Evolutionary conservation across 2,797 vertebrate genomes (phyloP).

Genomic region (Argya squamiceps): DNA sequence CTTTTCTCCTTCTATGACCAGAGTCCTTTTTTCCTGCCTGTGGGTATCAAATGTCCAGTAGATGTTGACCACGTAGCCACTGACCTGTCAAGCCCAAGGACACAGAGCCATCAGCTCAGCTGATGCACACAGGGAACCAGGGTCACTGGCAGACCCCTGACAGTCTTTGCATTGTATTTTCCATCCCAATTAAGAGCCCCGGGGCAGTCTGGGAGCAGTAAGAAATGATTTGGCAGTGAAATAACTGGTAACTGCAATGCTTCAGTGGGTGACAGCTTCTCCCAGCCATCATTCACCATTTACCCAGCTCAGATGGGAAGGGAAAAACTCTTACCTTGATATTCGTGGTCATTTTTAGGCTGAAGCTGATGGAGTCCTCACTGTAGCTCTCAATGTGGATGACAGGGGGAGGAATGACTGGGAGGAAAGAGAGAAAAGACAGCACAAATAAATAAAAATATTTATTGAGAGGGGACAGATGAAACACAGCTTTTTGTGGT

Average conservation of each 20-base stretch:
- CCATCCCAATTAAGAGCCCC: not conserved
- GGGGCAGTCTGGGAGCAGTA: not conserved
- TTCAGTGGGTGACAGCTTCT: not conserved
- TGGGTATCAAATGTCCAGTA: slow-evolving; percentile 94
- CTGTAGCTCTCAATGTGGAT: slow-evolving; percentile 81
- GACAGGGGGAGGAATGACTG: slow-evolving; percentile 88
- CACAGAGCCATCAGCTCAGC: not conserved
- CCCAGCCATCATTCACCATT: not conserved
- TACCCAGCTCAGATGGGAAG: not conserved
- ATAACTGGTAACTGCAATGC: not conserved
- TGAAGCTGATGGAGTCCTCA: slow-evolving; percentile 83
- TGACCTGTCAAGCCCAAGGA: slow-evolving; percentile 78
- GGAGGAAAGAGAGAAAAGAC: slow-evolving; percentile 2
- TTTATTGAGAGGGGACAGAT: not conserved
- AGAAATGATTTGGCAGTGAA: not conserved
- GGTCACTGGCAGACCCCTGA: not conserved
- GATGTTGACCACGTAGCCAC: slow-evolving; percentile 85
- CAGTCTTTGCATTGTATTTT: not conserved
- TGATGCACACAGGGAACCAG: not conserved
- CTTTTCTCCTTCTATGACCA: slow-evolving; percentile 74
- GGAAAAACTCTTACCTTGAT: slow-evolving; percentile 75
- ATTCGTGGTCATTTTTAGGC: slow-evolving; percentile 81
- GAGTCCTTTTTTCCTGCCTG: slow-evolving; percentile 87
- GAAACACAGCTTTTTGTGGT: not conserved
- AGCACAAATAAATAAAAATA: not conserved